Percentiles rank a stretch among this genome's conserved stretches.
phyloP scores from a whole-genome alignment of 1,140 invertebrate species.

The Pseudomyrmex concolor region DNA sequence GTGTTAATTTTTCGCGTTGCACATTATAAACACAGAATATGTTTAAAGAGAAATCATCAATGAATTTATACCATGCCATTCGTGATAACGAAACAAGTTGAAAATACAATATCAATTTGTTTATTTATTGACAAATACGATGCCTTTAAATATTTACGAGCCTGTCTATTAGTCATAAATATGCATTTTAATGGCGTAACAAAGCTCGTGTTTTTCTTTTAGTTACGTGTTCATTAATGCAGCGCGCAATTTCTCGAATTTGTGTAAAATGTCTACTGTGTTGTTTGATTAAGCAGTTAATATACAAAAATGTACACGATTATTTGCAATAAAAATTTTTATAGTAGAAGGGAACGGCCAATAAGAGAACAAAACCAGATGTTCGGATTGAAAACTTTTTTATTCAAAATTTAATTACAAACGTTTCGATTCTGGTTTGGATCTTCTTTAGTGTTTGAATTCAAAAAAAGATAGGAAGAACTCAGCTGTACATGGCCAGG shows the following conservation, averaged over 20 bases:
- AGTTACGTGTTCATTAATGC: slow-evolving; percentile 17
- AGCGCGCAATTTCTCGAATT: slow-evolving; percentile 12
- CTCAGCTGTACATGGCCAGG: too few relatives aligned
- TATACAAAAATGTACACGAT: background rate
- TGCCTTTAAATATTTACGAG: slow-evolving; percentile 46
- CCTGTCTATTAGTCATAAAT: slow-evolving; percentile 39
- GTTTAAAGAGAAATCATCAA: slow-evolving; percentile 35
- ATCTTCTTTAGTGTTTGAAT: too few relatives aligned
- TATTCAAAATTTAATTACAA: too few relatives aligned
- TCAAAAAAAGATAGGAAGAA: too few relatives aligned
- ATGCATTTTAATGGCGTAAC: slow-evolving; percentile 33
- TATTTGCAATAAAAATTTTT: background rate
- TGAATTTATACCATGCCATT: background rate
- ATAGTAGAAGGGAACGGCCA: too few relatives aligned
- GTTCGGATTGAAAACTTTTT: too few relatives aligned
- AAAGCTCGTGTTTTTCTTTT: slow-evolving; percentile 33
- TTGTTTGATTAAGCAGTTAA: background rate
- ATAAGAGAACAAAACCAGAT: too few relatives aligned
- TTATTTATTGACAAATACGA: slow-evolving; percentile 42
- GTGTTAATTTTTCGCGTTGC: slow-evolving; percentile 17
- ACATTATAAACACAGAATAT: background rate
- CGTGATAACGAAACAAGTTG: background rate
- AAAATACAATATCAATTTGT: slow-evolving; percentile 43
- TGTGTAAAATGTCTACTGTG: background rate
- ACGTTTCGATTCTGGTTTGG: too few relatives aligned